These are phyloP conservation scores for Drosophila orena DNA, from an alignment of 1,140 invertebrate genomes.

Conservation along the genomic window DNA sequence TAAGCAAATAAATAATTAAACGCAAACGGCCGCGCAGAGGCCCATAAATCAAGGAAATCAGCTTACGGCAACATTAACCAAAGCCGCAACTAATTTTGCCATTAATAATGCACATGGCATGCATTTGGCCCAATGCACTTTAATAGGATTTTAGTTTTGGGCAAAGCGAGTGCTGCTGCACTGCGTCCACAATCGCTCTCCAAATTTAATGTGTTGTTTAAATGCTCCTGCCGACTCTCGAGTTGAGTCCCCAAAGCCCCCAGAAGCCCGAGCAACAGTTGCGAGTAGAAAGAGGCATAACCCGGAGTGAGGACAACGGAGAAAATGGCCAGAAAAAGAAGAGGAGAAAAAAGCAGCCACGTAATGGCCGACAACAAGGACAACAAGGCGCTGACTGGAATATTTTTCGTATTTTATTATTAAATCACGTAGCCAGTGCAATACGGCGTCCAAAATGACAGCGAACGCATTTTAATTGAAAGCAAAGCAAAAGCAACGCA, in stretches of 20 bases:
- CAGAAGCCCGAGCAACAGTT: constrained; percentile 61
- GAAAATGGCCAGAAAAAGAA: constrained; percentile 5
- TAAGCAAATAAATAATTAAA: constrained; percentile 43
- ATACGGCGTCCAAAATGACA: constrained; percentile 83
- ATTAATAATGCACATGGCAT: constrained; percentile 40
- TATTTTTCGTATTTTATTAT: constrained; percentile 78
- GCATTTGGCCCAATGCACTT: constrained; percentile 5
- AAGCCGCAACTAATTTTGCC: constrained; percentile 36
- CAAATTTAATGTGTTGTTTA: constrained; percentile 43
- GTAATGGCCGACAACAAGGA: constrained; percentile 72
- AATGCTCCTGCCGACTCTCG: constrained; percentile 16
- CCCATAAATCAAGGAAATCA: constrained; percentile 52
- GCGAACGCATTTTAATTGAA: constrained; percentile 83
- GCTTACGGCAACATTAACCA: constrained; percentile 25
- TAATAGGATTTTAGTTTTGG: constrained; percentile 45
- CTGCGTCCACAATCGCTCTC: constrained; percentile 2
- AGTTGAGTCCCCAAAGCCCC: constrained; percentile 13
- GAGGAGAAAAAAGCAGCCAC: constrained; percentile 54
- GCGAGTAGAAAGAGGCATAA: constrained; percentile 14
- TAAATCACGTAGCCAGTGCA: constrained; percentile 82
- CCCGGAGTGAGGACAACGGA: constrained; percentile 2
- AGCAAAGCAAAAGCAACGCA: constrained; percentile 50
- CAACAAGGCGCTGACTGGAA: constrained; percentile 75
- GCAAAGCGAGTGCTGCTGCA: constrained; percentile 10
- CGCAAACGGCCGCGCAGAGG: background rate